Evolutionary conservation across 2,797 vertebrate genomes (phyloP).

Genomic region (Chlorospingus flavigularis): DNA sequence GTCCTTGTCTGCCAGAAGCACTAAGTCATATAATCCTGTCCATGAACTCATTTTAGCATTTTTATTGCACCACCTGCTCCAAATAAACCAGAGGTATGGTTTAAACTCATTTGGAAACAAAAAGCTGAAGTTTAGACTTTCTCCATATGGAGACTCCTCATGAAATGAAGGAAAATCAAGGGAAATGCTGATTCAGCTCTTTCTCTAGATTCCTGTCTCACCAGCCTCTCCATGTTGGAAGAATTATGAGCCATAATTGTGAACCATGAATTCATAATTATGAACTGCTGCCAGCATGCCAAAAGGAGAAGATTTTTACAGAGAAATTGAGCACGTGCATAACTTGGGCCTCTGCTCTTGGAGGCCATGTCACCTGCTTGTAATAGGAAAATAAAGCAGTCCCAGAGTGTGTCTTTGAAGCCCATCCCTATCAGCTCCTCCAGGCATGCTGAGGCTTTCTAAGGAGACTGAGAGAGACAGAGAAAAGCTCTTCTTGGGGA

Average conservation of each 20-base stretch:
- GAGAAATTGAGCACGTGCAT: not conserved
- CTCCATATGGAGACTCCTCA: not conserved
- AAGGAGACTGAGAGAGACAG: not conserved
- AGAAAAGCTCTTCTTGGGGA: not conserved
- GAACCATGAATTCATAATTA: not conserved
- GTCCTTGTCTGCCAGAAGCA: not conserved
- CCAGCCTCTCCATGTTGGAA: not conserved
- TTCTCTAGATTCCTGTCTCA: not conserved
- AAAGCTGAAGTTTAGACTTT: not conserved
- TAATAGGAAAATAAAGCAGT: not conserved
- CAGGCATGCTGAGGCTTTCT: not conserved
- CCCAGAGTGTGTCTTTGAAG: not conserved
- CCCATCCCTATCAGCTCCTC: not conserved
- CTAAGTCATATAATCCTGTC: not conserved
- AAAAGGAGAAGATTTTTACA: not conserved
- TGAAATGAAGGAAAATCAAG: not conserved
- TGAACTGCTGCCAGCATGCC: not conserved
- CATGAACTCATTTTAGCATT: not conserved
- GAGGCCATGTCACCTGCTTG: not conserved
- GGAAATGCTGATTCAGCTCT: not conserved
- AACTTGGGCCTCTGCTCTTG: not conserved
- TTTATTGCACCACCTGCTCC: not conserved
- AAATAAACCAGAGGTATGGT: not conserved
- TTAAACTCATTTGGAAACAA: not conserved
- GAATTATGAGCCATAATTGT: not conserved